Conservation (phyloP, 1,140 invertebrate genomes). For the Musca domestica region DNA sequence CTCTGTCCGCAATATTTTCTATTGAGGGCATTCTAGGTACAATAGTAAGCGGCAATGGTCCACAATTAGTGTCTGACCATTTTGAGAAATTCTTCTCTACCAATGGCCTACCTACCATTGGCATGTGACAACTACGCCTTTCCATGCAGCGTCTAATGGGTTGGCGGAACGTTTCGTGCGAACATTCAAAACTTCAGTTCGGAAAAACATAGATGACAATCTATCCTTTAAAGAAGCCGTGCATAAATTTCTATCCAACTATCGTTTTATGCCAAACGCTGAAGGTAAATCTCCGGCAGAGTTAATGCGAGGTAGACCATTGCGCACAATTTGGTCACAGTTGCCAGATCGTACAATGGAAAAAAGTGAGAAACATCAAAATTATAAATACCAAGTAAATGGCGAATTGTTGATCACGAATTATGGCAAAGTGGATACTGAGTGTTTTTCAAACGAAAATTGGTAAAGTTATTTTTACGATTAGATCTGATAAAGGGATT, state of each 20-base stretch:
- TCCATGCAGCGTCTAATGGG: conserved; percentile 39
- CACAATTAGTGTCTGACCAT: conserved; percentile 22
- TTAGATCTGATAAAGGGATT: background rate
- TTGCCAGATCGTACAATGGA: background rate
- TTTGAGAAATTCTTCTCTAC: background rate
- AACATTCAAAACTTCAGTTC: conserved; percentile 19
- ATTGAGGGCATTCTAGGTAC: conserved; percentile 16
- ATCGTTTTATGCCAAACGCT: conserved; percentile 10
- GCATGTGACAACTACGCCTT: conserved; percentile 27
- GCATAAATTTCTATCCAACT: background rate
- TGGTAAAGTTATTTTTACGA: background rate
- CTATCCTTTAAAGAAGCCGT: background rate
- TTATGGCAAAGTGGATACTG: conserved; percentile 3
- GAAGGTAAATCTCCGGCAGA: background rate
- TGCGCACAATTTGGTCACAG: conserved; percentile 4
- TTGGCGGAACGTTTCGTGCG: conserved; percentile 37
- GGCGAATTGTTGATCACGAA: background rate
- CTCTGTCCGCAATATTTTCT: conserved; percentile 26
- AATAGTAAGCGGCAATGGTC: conserved; percentile 35
- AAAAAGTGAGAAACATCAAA: background rate
- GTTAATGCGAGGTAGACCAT: background rate
- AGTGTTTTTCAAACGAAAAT: background rate
- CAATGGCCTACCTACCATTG: conserved; percentile 31
- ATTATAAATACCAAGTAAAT: conserved; percentile 5
- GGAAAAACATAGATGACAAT: conserved; percentile 8